Evolutionary conservation across 2,113 vertebrate species (phyloP), one percentile per base, ranked within the genome.

Genomic region (Motacilla tschutschensis): DNA sequence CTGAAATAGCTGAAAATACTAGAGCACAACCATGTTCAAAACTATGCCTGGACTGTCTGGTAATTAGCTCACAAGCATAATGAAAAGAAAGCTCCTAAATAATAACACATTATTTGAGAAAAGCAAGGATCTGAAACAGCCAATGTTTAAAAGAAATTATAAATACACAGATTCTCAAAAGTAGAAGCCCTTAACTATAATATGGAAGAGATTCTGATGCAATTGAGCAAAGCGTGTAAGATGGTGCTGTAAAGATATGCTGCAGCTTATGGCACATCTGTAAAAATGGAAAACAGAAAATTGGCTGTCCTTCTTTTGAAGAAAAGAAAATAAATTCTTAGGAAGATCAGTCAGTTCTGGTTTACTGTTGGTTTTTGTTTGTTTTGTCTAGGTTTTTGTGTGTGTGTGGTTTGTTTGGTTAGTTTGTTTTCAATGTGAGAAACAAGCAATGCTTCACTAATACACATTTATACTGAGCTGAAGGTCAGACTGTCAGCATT

Each of bases 401-500:
- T 35, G 6, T 63, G 7, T 64, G 10, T 20, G 25, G 25, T 60
- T 65, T 43, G 8, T 60, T 84, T 83, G 28, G 21, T 84, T 86
- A 29, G 8, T 48, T 78, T 28, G 14, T 83, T 69, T 67, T 91
- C 86, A 73, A 33, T 41, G 63, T 28, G 35, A 36, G 11, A 67
- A 70, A 83, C 88, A 89, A 82, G 48, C 79, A 92, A 67, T 89
- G 77, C 71, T 79, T 89, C 91, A 86, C 60, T 92, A 86, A 94
- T 91, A 90, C 92, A 79, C 14, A 77, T 65, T 87, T 89, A 83
- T 82, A 88, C 51, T 33, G 46, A 92, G 88, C 44, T 84, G 76
- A 95, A 96, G 88, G 95, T 93, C 90, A 92, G 57, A 70, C 69
- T 92, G 87, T 70, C 86, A 88, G 57, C 35, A 89, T 88, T 93